These are phyloP conservation scores for Eueremaeus valkanovi DNA, from an alignment of 2,888 invertebrate species.

Conservation along the genomic window DNA sequence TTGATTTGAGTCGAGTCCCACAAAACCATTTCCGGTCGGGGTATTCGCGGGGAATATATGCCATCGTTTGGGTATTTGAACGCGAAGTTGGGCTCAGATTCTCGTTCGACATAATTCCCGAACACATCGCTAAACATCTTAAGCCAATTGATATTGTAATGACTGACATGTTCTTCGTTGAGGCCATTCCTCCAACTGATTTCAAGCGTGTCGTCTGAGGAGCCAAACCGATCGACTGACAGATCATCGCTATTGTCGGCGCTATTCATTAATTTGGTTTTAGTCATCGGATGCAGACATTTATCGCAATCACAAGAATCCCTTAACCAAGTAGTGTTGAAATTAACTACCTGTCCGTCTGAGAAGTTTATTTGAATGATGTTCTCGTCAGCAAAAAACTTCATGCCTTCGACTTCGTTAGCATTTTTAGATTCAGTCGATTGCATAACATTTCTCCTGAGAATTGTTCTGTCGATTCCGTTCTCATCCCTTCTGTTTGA, in stretches of 20 bases:
- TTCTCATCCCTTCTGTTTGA: not conserved
- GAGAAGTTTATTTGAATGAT: constrained; percentile 45
- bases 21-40: not conserved
- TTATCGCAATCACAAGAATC: constrained; percentile 43
- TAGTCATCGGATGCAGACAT: constrained; percentile 43
- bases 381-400: not conserved
- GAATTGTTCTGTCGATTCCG: not conserved
- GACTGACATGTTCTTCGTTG: not conserved
- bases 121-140: not conserved
- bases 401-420: not conserved
- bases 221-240: not conserved
- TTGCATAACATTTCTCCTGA: not conserved
- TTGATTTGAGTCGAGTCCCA: not conserved
- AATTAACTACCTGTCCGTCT: constrained; percentile 49
- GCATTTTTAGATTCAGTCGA: not conserved
- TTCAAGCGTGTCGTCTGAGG: not conserved
- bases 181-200: not conserved
- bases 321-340: constrained; percentile 50
- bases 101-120: no score
- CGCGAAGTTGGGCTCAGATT: not conserved
- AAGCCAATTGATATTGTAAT: constrained; percentile 11
- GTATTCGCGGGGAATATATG: not conserved
- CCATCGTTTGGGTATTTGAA: constrained; percentile 13
- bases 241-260: constrained; percentile 39
- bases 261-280: constrained; percentile 45